These are phyloP conservation scores for Moxostoma hubbsi DNA, from an alignment of 2,797 vertebrate genomes.

Conservation along the genomic window DNA sequence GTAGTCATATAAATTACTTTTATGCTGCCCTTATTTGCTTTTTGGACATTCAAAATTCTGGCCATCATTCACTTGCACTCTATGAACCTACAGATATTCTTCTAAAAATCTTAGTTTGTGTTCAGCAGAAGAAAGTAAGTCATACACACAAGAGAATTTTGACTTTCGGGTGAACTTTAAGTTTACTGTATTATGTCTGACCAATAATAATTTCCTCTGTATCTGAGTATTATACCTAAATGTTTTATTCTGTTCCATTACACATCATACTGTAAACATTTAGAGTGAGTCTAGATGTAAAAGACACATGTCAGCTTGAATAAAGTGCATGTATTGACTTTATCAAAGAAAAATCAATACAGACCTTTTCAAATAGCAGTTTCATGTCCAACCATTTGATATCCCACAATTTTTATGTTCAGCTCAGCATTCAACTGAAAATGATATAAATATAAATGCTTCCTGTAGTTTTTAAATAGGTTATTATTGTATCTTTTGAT, in stretches of 20 bases:
- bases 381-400: conserved; percentile 40
- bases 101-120: no score
- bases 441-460: not conserved
- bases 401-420: conserved; percentile 44
- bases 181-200: not conserved
- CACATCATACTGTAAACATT: not conserved
- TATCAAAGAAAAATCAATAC: conserved; percentile 51
- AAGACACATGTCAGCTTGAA: conserved; percentile 36
- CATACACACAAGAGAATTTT: no score
- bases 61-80: no score
- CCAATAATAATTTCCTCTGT: not conserved
- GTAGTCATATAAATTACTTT: no score
- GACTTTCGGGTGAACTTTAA: no score
- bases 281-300: conserved; percentile 60
- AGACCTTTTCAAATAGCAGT: conserved; percentile 23
- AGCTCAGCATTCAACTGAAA: conserved; percentile 12
- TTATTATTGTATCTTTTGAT: conserved; percentile 30
- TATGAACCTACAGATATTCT: no score
- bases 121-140: no score
- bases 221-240: not conserved
- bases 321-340: conserved; percentile 47
- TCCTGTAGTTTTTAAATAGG: conserved; percentile 7
- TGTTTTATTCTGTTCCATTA: not conserved
- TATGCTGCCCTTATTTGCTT: no score
- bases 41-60: no score